Conservation (phyloP, 2,797 vertebrate genomes). For the Synaphobranchus kaupii region DNA sequence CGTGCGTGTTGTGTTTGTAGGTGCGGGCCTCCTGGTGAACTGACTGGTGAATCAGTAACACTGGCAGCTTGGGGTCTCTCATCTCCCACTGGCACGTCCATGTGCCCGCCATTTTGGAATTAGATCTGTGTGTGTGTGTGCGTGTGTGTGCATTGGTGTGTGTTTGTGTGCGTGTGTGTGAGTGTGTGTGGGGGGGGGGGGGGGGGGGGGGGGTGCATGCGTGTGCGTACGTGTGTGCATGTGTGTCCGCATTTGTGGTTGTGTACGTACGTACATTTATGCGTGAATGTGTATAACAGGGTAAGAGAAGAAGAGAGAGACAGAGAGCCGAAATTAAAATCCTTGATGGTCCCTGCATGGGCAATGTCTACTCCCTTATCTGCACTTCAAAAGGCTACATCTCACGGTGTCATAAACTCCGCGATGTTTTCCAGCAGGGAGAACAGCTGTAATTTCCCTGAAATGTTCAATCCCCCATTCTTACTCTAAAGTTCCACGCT, state of each 20-base stretch:
- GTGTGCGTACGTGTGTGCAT: background rate
- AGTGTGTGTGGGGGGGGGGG: background rate
- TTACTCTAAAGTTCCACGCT: background rate
- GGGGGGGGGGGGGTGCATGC: too few relatives aligned
- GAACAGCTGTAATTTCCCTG: background rate
- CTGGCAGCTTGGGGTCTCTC: background rate
- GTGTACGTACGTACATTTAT: too few relatives aligned
- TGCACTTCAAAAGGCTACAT: background rate
- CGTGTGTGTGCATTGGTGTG: too few relatives aligned
- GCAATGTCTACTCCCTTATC: background rate
- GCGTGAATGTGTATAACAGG: too few relatives aligned
- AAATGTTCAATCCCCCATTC: background rate
- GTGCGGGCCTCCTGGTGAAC: background rate
- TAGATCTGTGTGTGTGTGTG: too few relatives aligned
- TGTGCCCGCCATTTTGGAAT: background rate
- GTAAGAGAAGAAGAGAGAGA: background rate
- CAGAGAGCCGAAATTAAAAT: background rate
- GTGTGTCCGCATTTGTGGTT: too few relatives aligned
- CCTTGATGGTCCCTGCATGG: background rate
- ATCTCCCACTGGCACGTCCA: background rate
- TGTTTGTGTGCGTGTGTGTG: background rate
- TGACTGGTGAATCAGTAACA: background rate
- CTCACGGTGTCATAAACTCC: background rate
- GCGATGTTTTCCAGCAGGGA: background rate
- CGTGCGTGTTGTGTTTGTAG: background rate